phyloP scores from a whole-genome alignment of 2,113 vertebrate species.

The Phasianus colchicus region DNA sequence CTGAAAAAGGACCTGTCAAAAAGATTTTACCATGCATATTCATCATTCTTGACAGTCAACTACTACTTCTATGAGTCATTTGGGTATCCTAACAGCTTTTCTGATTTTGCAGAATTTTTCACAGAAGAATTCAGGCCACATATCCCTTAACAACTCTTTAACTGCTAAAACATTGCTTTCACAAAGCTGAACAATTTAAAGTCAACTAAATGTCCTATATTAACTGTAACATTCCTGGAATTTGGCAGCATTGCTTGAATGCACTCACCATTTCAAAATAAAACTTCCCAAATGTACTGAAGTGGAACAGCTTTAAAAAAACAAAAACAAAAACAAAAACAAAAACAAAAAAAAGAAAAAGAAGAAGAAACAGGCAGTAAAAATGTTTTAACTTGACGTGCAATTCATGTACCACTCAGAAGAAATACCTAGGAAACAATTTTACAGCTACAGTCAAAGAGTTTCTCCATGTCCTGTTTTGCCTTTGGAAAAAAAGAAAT shows the following conservation, averaged over 20 bases:
- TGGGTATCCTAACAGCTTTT: not conserved
- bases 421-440: not conserved
- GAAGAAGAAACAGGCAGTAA: not conserved
- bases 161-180: not conserved
- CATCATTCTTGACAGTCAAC: not conserved
- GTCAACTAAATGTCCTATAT: not conserved
- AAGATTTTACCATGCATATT: not conserved
- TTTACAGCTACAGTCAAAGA: not conserved
- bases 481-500: not conserved
- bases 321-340: not conserved
- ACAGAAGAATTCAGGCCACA: not conserved
- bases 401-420: not conserved
- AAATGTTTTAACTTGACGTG: not conserved
- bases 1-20: not conserved
- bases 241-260: slow-evolving; percentile 17
- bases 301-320: not conserved
- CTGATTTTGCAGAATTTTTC: not conserved
- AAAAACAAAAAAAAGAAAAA: not conserved
- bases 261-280: not conserved
- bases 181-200: not conserved
- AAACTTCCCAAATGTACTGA: not conserved
- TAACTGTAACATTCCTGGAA: slow-evolving; percentile 25
- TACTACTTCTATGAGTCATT: not conserved
- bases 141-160: not conserved
- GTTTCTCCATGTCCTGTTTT: not conserved